Evolutionary conservation across 2,113 vertebrate species (phyloP), one percentile per base, ranked within the genome.

Genomic region (Chunga burmeisteri): DNA sequence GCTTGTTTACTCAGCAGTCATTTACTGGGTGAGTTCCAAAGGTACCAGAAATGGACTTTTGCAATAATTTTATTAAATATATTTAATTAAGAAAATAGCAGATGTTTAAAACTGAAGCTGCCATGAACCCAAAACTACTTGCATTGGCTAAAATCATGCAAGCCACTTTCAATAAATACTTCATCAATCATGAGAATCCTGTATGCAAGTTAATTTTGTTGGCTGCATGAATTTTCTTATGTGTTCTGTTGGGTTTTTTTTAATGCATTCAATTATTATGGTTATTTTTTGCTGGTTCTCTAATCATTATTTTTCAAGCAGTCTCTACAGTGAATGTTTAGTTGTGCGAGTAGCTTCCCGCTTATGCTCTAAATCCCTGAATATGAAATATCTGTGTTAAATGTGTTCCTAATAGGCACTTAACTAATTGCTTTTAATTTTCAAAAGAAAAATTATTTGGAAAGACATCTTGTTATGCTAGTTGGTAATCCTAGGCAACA

Each of bases 71-170:
- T 61, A 66, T 84, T 63, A 55, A 84, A 44, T 16, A 11, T 71
- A 56, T 94, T 85, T 85, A 92, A 96, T 89, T 91, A 92, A 91
- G 73, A 42, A 93, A 96, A 89, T 58, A 92, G 88, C 88, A 94
- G 70, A 70, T 93, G 44, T 87, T 89, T 90, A 81, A 90, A 96
- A 88, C 44, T 63, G 82, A 66, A 94, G 55, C 49, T 90, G 61
- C 72, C 38, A 29, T 19, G 27, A 58, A 16, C 42, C 40, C 53
- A 29, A 46, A 82, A n/a, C 46, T 53, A 61, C 49, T 77, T 79
- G 25, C 46, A 50, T n/a, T 52, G 74, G 22, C 68, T 84, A 61
- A 84, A 94, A 32, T 30, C 23, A 17, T 78, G 74, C 65, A 62
- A 86, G 80, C 25, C 53, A 50, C 61, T 92, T 81, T 81, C 62